Conservation (phyloP, 2,797 vertebrate species). For the Sebastes hubbsi region DNA sequence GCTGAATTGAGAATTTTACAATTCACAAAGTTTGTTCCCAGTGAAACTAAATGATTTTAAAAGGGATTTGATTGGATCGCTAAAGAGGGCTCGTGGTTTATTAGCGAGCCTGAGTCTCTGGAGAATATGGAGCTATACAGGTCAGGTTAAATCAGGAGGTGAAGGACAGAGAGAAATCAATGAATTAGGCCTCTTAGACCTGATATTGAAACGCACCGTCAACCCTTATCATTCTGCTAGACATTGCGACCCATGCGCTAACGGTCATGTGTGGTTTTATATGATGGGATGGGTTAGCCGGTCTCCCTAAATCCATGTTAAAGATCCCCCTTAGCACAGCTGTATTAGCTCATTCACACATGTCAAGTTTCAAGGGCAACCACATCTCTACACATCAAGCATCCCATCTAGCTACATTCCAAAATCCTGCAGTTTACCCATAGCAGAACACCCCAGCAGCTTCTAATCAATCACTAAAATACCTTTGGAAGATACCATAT, state of each 20-base stretch:
- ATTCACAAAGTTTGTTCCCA: background rate
- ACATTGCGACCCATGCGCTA: background rate
- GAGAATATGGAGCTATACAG: background rate
- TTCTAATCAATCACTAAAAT: constrained; percentile 27
- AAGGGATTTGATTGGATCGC: background rate
- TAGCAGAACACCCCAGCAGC: background rate
- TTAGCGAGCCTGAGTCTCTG: background rate
- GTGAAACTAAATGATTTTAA: background rate
- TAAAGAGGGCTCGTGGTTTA: background rate
- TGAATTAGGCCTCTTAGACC: background rate
- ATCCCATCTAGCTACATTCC: background rate
- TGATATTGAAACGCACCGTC: background rate
- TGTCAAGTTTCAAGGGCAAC: constrained; percentile 13
- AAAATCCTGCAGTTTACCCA: background rate
- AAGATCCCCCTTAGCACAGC: background rate
- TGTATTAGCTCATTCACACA: background rate
- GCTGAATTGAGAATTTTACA: too few relatives aligned
- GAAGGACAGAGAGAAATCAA: background rate
- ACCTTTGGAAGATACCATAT: constrained; percentile 3
- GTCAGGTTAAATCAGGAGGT: background rate
- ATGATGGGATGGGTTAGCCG: background rate
- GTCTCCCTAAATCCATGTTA: background rate
- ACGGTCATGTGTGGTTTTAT: background rate
- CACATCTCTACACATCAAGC: background rate
- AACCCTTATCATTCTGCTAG: background rate